Percentiles rank a stretch among this genome's conserved stretches.
Evolutionary conservation across 2,113 vertebrate species (phyloP).

Genomic region (Zootoca vivipara): DNA sequence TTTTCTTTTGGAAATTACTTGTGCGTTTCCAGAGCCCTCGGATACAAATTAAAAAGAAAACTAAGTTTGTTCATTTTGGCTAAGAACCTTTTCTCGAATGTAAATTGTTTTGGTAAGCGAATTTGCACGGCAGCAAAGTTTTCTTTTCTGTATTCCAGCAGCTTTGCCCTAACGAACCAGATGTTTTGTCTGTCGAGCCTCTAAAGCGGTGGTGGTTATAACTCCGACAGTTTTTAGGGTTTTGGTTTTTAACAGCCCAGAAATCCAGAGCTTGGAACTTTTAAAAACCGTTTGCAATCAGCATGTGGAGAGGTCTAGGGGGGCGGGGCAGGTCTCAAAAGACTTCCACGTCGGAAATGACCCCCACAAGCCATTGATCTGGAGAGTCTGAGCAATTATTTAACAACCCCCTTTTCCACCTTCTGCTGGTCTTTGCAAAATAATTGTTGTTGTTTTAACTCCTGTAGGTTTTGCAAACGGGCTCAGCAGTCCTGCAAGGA

Average conservation of each 20-base stretch:
- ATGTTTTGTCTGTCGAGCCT: slow-evolving; percentile 77
- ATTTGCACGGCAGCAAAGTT: slow-evolving; percentile 74
- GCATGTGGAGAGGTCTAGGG: rapidly evolving
- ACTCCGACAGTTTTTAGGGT: slow-evolving; percentile 53
- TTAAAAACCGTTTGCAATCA: neutral
- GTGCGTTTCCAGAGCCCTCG: slow-evolving; percentile 54
- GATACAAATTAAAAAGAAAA: slow-evolving; percentile 55
- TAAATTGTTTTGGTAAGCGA: slow-evolving; percentile 75
- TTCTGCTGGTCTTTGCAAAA: neutral
- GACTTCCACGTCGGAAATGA: neutral
- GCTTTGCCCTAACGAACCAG: slow-evolving; percentile 78
- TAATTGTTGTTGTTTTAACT: neutral
- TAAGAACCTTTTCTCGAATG: slow-evolving; percentile 60
- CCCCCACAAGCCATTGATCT: neutral
- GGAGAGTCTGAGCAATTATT: neutral
- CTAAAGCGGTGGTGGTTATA: slow-evolving; percentile 64
- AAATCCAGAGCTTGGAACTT: slow-evolving; percentile 48
- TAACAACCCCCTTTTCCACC: neutral
- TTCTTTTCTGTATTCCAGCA: slow-evolving; percentile 75
- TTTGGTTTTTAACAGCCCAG: slow-evolving; percentile 35
- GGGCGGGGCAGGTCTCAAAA: neutral
- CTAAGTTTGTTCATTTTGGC: slow-evolving; percentile 53
- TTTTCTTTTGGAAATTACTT: slow-evolving; percentile 38
- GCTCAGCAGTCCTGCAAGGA: too few species aligned
- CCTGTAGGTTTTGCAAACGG: neutral